These are phyloP conservation scores for Garrulus glandarius DNA, from an alignment of 2,797 vertebrate species.

Conservation along the genomic window DNA sequence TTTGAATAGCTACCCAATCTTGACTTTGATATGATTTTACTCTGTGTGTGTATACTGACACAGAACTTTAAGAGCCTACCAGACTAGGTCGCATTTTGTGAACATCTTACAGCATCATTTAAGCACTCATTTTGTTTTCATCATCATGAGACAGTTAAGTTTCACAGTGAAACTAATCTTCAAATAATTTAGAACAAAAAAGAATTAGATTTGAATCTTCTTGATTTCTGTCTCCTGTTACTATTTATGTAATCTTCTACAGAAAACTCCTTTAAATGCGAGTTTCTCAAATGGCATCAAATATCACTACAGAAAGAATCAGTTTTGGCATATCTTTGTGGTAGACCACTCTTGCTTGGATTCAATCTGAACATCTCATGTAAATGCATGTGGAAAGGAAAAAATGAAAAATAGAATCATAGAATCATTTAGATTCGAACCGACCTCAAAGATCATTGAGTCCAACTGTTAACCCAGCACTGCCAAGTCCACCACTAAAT, in stretches of 20 bases:
- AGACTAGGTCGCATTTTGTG: neutral
- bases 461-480: neutral
- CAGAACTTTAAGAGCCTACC: neutral
- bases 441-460: neutral
- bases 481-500: neutral
- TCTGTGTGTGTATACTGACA: rapidly evolving
- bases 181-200: neutral
- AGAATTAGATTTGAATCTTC: neutral
- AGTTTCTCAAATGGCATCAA: neutral
- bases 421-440: neutral
- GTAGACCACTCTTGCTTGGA: neutral
- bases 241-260: neutral
- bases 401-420: neutral
- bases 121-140: neutral
- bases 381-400: neutral
- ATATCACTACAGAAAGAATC: neutral
- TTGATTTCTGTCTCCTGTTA: neutral
- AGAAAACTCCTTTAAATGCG: neutral
- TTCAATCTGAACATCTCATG: neutral
- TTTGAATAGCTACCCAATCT: neutral
- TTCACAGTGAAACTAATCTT: neutral
- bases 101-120: rapidly evolving
- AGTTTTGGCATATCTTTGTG: neutral
- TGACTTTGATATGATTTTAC: neutral
- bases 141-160: neutral